Evolutionary conservation across 2,797 vertebrate species (phyloP), one percentile per base, ranked within the genome.

Genomic region (Percopsis omiscomaycus): DNA sequence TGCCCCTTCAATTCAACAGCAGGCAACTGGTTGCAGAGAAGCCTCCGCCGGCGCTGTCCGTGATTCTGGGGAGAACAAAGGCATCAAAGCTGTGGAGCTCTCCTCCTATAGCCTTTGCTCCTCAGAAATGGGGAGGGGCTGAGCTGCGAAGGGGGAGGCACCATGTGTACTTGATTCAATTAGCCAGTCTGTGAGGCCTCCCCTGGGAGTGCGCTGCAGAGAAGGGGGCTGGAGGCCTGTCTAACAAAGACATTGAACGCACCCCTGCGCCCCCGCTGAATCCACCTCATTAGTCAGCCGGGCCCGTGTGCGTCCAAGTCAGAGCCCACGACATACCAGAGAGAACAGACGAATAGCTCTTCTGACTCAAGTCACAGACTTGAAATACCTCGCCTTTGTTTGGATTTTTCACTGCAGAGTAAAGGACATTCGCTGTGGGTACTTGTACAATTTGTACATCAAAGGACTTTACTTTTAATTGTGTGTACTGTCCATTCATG

Each of bases 111-210:
- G 37, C 44, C 71, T n/a, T 5, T 5, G 0, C 74, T 77, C 59
- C 5, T 68, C 78, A 78, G 58, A 1, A 55, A 59, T 1, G 22
- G 80, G 85, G 82, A 84, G 85, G 87, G 82, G 80, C 72, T 2
- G 52, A 68, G 83, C 74, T 64, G 83, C 59, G 88, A 88, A 83
- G 80, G 61, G 80, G 84, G 61, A 82, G 86, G 90, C 82, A 77
- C 58, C 89, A 79, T 87, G 82, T 77, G 91, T 82, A 91, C 89
- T 92, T 95, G 93, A 98, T 96, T 98, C 93, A 97, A 96, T 98
- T 97, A 96, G 88, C 78, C 71, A 83, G 89, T 85, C 89, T 92
- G 90, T 86, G 92, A 94, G 91, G 75, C 81, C 80, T 94, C 95
- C 93, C 92, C n/a, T 32, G 94, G 94, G 96, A 92, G 10, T 50